Evolutionary conservation across 1,140 invertebrate genomes (phyloP).

Genomic region (Monomorium pharaonis): DNA sequence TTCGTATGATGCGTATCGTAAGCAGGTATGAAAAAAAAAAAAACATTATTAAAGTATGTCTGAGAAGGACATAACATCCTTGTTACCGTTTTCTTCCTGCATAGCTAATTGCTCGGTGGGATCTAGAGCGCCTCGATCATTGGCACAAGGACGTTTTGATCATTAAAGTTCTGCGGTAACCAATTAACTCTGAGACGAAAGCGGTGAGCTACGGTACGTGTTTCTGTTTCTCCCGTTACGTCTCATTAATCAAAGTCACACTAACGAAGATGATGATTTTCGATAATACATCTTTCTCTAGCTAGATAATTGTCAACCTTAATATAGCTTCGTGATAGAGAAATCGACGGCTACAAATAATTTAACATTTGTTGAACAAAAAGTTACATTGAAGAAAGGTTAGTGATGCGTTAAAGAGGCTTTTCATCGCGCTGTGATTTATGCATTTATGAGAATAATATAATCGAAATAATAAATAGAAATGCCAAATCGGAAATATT

Average conservation of each 20-base stretch:
- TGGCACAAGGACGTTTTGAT: constrained; percentile 77
- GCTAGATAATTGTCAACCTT: constrained; percentile 24
- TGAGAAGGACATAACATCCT: constrained; percentile 80
- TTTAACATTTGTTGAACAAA: constrained; percentile 31
- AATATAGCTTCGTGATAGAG: neutral
- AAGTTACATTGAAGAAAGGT: constrained; percentile 15
- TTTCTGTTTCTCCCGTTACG: constrained; percentile 27
- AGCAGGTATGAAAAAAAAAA: neutral
- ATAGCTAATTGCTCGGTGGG: constrained; percentile 34
- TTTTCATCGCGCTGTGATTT: constrained; percentile 13
- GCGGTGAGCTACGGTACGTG: constrained; percentile 16
- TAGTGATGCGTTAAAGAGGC: constrained; percentile 1
- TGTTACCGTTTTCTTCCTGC: constrained; percentile 80
- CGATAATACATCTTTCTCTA: constrained; percentile 25
- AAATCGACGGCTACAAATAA: constrained; percentile 9
- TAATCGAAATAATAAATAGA: no score
- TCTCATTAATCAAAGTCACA: constrained; percentile 60
- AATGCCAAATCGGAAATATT: neutral
- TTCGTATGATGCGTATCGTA: constrained; percentile 32
- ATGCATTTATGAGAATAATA: neutral
- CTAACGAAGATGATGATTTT: constrained; percentile 46
- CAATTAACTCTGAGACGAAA: constrained; percentile 62
- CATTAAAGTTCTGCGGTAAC: constrained; percentile 75
- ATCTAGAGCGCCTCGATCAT: constrained; percentile 67
- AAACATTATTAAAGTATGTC: constrained; percentile 13